Evolutionary conservation across 2,888 invertebrate species (phyloP).

Genomic region (Lasioglossum malachurum): DNA sequence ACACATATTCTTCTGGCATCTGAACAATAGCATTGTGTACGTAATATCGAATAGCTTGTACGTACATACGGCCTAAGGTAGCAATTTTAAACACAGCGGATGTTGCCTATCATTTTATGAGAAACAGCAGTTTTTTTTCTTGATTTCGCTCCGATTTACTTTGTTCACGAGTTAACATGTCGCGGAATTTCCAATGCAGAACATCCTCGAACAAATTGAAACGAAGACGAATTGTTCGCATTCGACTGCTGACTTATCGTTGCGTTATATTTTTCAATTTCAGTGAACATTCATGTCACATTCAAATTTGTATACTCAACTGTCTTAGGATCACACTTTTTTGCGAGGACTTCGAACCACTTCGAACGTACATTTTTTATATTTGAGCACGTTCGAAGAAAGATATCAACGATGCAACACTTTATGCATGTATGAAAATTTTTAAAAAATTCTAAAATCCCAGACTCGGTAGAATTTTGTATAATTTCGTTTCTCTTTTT

Average conservation of each 20-base stretch:
- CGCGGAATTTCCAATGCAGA: not conserved
- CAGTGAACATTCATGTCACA: not conserved
- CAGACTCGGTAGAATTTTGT: not conserved
- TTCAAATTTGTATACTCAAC: not conserved
- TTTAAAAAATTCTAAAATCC: not conserved
- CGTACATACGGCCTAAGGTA: slow-evolving; percentile 25
- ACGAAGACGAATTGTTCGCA: not conserved
- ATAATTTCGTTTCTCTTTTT: not conserved
- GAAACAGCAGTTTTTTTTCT: not conserved
- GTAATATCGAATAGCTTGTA: slow-evolving; percentile 50
- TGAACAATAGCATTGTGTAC: slow-evolving; percentile 39
- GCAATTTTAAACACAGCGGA: slow-evolving; percentile 15
- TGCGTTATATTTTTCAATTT: not conserved
- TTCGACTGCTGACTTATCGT: not conserved
- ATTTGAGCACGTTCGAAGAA: slow-evolving; percentile 69
- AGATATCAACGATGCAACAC: not conserved
- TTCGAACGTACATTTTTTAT: slow-evolving; percentile 69
- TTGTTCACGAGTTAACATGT: not conserved
- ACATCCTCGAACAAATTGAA: not conserved
- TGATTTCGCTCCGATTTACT: not conserved
- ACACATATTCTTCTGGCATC: slow-evolving; percentile 1
- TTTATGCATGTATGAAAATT: not conserved
- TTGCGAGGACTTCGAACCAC: slow-evolving; percentile 2
- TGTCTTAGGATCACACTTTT: not conserved
- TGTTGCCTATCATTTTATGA: not conserved